A percentile compares a stretch with the other conserved stretches of the same genome.
phyloP scores from a whole-genome alignment of 2,113 vertebrate genomes.

The Catharus bicknelli region DNA sequence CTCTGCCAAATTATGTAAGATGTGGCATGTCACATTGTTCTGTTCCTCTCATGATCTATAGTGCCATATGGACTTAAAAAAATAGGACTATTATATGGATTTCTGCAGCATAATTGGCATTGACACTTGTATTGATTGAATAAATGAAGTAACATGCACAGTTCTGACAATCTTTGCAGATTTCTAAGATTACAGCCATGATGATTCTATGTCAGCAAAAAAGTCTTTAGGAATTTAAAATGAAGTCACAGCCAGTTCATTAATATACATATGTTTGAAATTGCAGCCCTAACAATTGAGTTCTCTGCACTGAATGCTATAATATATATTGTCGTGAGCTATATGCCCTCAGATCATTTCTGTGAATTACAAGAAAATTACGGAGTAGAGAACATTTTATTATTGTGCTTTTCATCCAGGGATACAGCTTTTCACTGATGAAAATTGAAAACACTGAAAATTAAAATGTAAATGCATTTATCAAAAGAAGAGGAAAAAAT shows the following conservation, averaged over 20 bases:
- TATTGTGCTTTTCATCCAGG: conserved; percentile 49
- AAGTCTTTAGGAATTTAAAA: conserved; percentile 51
- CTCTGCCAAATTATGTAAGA: conserved; percentile 44
- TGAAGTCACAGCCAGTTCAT: conserved; percentile 45
- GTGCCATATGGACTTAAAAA: conserved; percentile 36
- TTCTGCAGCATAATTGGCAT: conserved; percentile 26
- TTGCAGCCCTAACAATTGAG: conserved; percentile 35
- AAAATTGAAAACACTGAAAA: conserved; percentile 67
- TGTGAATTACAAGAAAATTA: conserved; percentile 68
- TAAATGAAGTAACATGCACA: conserved; percentile 32
- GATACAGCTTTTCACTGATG: conserved; percentile 40
- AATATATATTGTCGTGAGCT: conserved; percentile 48
- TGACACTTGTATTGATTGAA: conserved; percentile 46
- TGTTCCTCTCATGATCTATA: conserved; percentile 41
- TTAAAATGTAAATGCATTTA: conserved; percentile 69
- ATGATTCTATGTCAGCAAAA: conserved; percentile 55
- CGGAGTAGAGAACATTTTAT: conserved; percentile 55
- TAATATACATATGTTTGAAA: conserved; percentile 66
- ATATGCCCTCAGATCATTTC: conserved; percentile 56
- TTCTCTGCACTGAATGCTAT: conserved; percentile 33
- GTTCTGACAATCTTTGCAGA: conserved; percentile 42
- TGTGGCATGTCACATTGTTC: conserved; percentile 22
- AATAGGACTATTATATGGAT: conserved; percentile 35
- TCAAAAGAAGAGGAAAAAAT: conserved; percentile 48
- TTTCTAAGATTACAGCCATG: conserved; percentile 9